Base-by-base conservation (phyloP, 2,113 vertebrate species). In the Chloebia gouldiae region DNA sequence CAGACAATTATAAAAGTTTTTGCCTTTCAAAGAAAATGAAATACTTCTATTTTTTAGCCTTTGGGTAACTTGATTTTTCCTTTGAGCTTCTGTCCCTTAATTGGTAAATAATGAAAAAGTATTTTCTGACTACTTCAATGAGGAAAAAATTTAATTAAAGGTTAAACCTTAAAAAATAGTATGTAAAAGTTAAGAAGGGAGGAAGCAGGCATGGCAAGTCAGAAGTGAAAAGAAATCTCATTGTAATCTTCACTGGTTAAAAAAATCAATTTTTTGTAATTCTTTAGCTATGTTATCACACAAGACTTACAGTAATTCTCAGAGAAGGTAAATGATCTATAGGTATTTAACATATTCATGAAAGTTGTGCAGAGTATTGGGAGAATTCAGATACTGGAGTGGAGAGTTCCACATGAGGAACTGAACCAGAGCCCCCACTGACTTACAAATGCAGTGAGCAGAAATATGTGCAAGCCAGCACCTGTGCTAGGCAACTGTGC, bases 341-440 rank as follows among this genome's bases (percentile, higher is more conserved):
- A 97, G 72, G 30, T 88, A 84, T 94, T 94, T 96, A 93, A 86
- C 94, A 40, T 92, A 96, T 96, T 97, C 88, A 59, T 88, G n/a
- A 60, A 95, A 68, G 40, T 44, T 70, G 68, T 94, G 21, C n/a
- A 16, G 75, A 30, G 49, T 30, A 69, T 66, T 91, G 90, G 90
- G 35, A 90, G 69, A 85, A 95, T 95, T 93, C 66, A 63, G 61
- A 93, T 82, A 72, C 88, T 53, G 39, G 49, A 91, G 42, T 39
- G 51, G 71, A 63, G 56, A 82, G 65, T 47, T 42, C 51, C 65
- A 73, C 39, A 31, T 30, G 27, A 49, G 44, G 0, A 3, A 64
- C 49, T 81, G 68, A 92, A 71, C 61, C 88, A 90, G 79, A 56
- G 45, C 49, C 59, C 68, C 56, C 3, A 13, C 40, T 80, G 66